Base-by-base conservation (phyloP, 2,797 vertebrate genomes). In the Micropoecilia bifurca region DNA sequence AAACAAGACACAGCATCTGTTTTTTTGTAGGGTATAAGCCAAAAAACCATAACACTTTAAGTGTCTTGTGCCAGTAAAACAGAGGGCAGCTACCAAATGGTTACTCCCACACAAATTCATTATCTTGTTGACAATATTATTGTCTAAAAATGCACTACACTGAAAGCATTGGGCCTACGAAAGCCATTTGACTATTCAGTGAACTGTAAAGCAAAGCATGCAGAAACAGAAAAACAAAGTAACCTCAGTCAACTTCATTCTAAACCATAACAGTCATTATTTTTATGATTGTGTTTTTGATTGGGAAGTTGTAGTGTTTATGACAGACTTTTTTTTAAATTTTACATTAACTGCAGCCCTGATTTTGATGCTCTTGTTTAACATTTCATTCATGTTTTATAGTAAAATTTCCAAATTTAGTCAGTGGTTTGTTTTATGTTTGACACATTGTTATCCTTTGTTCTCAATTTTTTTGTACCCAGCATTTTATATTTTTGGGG, bases 41-140 rank as follows among this genome's bases (percentile, higher is more conserved):
- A 61, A 61, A 33, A 30, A 16, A 39, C 3, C 9, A 0, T 6
- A 66, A 66, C 33, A 22, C 33, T 66, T 39, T 39, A 30, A 30
- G 5, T 33, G 30, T 61, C 59, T 61, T 61, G 28, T 61, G 59
- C 14, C 30, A 61, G 18, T 61, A 33, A 30, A 61, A 61, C 14
- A 61, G 30, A 33, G 30, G 14, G 14, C 30, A 61, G 59, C 59
- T 18, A 61, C 30, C 14, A 61, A 61, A 33, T 61, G 59, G 33
- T 61, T 61, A 18, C 59, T 33, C 30, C 59, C 59, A 61, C 59
- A 61, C 59, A 61, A 61, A 57, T 61, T 61, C 30, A 61, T 33
- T 61, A 61, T 18, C 59, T 61, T 61, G 59, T 33, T 61, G 14
- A 61, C 59, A 61, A 33, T 33, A 13, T 18, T 2, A 18, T 8